phyloP scores from a whole-genome alignment of 2,113 vertebrate species.

The Protomyctophum bolini region DNA sequence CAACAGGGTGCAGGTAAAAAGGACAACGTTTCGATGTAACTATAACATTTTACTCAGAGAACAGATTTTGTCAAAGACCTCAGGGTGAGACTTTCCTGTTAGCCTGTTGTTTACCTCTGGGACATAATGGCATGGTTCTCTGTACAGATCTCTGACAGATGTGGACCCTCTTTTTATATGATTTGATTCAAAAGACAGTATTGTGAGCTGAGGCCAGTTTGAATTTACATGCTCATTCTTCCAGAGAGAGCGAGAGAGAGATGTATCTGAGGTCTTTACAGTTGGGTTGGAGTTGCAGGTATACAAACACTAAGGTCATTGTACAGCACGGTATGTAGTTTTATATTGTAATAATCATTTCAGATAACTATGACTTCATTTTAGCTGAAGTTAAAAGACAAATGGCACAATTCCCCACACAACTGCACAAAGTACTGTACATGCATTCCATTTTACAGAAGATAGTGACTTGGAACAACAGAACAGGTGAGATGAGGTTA shows the following conservation, averaged over 20 bases:
- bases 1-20: too few relatives aligned
- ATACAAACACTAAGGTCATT: not conserved
- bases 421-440: not conserved
- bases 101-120: constrained; percentile 78
- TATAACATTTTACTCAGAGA: too few relatives aligned
- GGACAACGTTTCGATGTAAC: too few relatives aligned
- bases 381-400: too few relatives aligned
- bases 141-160: constrained; percentile 76
- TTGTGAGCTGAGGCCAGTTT: constrained; percentile 25
- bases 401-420: not conserved
- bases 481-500: too few relatives aligned
- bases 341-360: not conserved
- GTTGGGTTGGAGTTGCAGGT: constrained; percentile 6
- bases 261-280: not conserved
- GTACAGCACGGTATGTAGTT: not conserved
- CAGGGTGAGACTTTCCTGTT: not conserved
- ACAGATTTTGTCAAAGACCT: not conserved
- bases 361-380: not conserved
- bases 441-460: not conserved
- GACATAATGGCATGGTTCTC: constrained; percentile 67
- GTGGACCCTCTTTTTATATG: constrained; percentile 52
- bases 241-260: not conserved
- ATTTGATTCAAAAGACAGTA: constrained; percentile 64
- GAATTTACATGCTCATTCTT: constrained; percentile 41
- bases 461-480: not conserved